Evolutionary conservation across 1,140 invertebrate species (phyloP).

Genomic region (Drosophila mayri): DNA sequence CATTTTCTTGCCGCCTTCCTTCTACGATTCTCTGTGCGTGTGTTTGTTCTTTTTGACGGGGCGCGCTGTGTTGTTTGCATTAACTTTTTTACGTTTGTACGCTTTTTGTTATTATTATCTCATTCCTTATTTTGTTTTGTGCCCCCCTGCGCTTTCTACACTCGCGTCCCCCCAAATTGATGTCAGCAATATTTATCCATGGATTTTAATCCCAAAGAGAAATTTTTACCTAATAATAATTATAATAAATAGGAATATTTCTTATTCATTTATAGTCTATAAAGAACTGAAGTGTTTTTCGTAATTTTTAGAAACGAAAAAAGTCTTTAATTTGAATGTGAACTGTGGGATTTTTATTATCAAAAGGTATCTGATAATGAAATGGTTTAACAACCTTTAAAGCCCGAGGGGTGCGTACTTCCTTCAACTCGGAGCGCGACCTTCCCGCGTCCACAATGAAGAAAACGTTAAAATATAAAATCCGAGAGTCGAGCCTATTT

Average conservation of each 20-base stretch:
- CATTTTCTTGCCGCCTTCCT: slow-evolving; percentile 49
- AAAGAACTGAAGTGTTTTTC: no score
- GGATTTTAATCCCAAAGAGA: background rate
- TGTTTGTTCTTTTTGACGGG: slow-evolving; percentile 65
- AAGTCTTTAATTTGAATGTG: background rate
- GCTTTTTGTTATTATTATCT: slow-evolving; percentile 81
- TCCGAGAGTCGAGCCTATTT: slow-evolving; percentile 61
- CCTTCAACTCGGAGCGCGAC: slow-evolving; percentile 47
- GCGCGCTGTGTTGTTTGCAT: slow-evolving; percentile 65
- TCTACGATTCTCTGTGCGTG: slow-evolving; percentile 25
- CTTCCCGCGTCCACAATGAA: slow-evolving; percentile 19
- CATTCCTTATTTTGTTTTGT: slow-evolving; percentile 66
- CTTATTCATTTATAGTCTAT: no score
- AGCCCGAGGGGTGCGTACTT: slow-evolving; percentile 27
- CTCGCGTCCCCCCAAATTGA: slow-evolving; percentile 21
- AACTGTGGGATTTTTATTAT: background rate
- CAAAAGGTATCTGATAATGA: slow-evolving; percentile 13
- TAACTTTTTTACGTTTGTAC: slow-evolving; percentile 54
- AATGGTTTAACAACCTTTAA: slow-evolving; percentile 41
- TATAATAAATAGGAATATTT: background rate
- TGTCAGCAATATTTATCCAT: background rate
- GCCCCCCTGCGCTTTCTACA: slow-evolving; percentile 44
- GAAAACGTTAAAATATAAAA: slow-evolving; percentile 10
- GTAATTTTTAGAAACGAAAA: background rate
- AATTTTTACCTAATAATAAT: background rate